A percentile compares a stretch with the other conserved stretches of the same genome.
Conservation (phyloP, 2,797 vertebrate genomes). For the Alosa sapidissima region DNA sequence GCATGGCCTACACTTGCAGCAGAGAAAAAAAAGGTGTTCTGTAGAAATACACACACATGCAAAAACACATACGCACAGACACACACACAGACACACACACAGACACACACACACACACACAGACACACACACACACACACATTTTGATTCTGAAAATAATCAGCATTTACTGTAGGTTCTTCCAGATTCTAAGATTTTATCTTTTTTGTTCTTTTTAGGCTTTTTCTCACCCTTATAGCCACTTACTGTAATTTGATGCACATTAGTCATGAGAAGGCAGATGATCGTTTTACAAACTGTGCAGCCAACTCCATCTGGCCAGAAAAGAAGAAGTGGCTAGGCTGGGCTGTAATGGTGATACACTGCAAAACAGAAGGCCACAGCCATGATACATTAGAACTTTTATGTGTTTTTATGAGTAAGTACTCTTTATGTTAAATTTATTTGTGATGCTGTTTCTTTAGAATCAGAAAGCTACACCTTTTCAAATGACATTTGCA, state of each 20-base stretch:
- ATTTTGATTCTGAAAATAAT: background rate
- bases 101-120: background rate
- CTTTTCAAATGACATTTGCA: background rate
- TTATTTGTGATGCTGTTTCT: background rate
- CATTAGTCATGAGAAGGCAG: background rate
- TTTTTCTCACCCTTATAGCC: background rate
- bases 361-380: background rate
- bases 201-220: background rate
- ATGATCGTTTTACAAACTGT: background rate
- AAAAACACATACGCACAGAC: constrained; percentile 27
- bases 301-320: background rate
- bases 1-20: background rate
- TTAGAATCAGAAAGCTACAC: background rate
- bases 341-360: background rate
- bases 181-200: too few species aligned
- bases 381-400: background rate
- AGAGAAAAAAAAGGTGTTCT: background rate
- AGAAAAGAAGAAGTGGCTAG: background rate
- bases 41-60: constrained; percentile 40
- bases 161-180: too few species aligned
- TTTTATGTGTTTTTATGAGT: background rate
- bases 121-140: background rate
- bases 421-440: background rate
- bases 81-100: background rate
- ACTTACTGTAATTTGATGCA: background rate